Base-by-base conservation (phyloP, 1,140 invertebrate species). In the Phymorhynchus buccinoides region DNA sequence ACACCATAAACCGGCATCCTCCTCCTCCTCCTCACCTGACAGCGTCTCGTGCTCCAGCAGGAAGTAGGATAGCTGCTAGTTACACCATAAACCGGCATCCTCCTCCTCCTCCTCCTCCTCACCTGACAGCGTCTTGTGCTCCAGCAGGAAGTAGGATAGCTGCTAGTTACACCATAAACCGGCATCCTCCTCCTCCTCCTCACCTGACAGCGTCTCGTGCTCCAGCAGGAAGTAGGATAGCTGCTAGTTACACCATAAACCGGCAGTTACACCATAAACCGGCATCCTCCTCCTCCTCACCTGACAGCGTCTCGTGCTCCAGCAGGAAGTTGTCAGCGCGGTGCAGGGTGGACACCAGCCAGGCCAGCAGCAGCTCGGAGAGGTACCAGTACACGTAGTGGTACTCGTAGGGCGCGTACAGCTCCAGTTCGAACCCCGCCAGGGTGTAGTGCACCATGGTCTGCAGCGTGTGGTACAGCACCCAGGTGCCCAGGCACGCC, bases 311-410 rank as follows among this genome's bases (percentile, higher is more conserved):
- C 88, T 97, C 96, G 90, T 97, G 96, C 86, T 97, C 96, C 75
- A 96, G 93, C 42, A 97, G 93, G 88, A 97, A 96, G 35, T 95
- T 96, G 90, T 98, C 97, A 0, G 98, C 98, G 88, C 97, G 95
- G 1, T 96, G 96, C 56, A 99, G 94, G 0, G 98, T 97, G 0
- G 97, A 98, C 3, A 97, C 96, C 42, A 99, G 93, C 97, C 98
- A 99, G 16, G 97, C 97, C 92, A 97, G 99, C 4, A 99, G 94
- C 93, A 98, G 97, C 94, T 99, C 98, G 93, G 98, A 98, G 39
- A 99, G 94, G 93, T 99, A 99, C 97, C 97, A 98, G 94, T 96
- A 98, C 87, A 98, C 96, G 91, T 98, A 99, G 89, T 98, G 96
- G 93, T 97, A 99, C 94, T 99, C 98, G 92, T 99, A 98, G n/a